A percentile compares a stretch with the other conserved stretches of the same genome.
phyloP scores from a whole-genome alignment of 2,888 invertebrate genomes.

The Lacanobia wlatinum region DNA sequence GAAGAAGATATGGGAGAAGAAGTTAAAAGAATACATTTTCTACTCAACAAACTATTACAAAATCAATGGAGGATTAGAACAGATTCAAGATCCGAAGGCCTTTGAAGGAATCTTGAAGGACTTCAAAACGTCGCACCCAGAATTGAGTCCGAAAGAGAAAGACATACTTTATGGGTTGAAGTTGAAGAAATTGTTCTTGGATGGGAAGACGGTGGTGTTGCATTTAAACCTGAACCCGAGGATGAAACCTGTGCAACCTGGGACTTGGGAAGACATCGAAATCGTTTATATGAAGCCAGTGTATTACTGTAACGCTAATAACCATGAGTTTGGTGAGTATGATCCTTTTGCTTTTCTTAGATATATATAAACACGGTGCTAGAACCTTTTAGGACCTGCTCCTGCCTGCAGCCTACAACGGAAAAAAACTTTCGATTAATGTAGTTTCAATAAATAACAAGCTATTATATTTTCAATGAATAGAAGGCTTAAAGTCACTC shows the following conservation, averaged over 20 bases:
- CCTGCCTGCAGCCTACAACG: too few species aligned
- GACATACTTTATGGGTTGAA: conserved; percentile 71
- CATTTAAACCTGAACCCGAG: conserved; percentile 78
- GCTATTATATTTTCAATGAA: too few species aligned
- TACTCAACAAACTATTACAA: conserved; percentile 77
- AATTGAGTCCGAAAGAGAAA: conserved; percentile 68
- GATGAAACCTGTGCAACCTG: conserved; percentile 76
- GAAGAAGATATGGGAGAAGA: conserved; percentile 73
- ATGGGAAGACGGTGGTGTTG: conserved; percentile 75
- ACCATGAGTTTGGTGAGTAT: conserved; percentile 77
- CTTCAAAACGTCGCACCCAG: conserved; percentile 68
- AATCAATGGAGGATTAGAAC: conserved; percentile 64
- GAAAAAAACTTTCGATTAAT: too few species aligned
- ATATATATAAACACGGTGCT: too few species aligned
- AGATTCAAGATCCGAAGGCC: conserved; percentile 48
- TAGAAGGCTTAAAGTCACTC: too few species aligned
- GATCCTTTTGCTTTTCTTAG: neutral
- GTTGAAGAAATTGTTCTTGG: conserved; percentile 80
- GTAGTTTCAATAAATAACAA: too few species aligned
- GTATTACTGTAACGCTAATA: conserved; percentile 75
- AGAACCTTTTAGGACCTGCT: too few species aligned
- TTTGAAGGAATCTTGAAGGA: conserved; percentile 68
- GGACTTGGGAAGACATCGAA: conserved; percentile 76
- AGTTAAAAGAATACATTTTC: conserved; percentile 80
- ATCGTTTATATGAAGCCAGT: conserved; percentile 79